Conservation (phyloP, 2,113 vertebrate species). For the Rana temporaria region DNA sequence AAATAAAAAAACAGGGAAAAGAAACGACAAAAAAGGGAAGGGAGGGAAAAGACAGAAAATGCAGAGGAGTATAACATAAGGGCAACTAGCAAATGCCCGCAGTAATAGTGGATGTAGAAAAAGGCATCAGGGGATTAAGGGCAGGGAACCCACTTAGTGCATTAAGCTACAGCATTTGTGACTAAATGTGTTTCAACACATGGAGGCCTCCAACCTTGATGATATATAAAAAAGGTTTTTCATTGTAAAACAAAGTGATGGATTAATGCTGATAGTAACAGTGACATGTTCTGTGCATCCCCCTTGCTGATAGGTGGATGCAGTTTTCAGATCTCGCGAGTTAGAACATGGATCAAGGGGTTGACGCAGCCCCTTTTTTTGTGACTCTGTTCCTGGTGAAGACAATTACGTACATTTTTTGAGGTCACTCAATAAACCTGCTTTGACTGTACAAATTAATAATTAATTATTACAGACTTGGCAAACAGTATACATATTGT, state of each 20-base stretch:
- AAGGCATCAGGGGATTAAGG: constrained; percentile 69
- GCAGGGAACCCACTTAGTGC: constrained; percentile 87
- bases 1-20: constrained; percentile 76
- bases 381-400: constrained; percentile 74
- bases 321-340: constrained; percentile 73
- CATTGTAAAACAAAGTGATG: constrained; percentile 72
- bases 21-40: constrained; percentile 74
- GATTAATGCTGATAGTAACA: constrained; percentile 66
- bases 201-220: constrained; percentile 92
- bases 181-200: constrained; percentile 86
- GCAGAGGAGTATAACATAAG: constrained; percentile 87
- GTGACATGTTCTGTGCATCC: constrained; percentile 75
- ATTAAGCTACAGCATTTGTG: constrained; percentile 89
- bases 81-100: constrained; percentile 86
- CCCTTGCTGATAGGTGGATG: constrained; percentile 72
- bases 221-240: constrained; percentile 74
- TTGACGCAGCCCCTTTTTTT: constrained; percentile 62
- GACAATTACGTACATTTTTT: background rate
- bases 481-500: background rate
- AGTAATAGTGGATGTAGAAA: constrained; percentile 80
- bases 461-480: background rate
- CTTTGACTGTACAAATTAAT: background rate
- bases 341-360: constrained; percentile 70
- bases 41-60: constrained; percentile 76
- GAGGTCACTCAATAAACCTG: background rate